Base-by-base conservation (phyloP, 2,113 vertebrate species). In the Parus major region DNA sequence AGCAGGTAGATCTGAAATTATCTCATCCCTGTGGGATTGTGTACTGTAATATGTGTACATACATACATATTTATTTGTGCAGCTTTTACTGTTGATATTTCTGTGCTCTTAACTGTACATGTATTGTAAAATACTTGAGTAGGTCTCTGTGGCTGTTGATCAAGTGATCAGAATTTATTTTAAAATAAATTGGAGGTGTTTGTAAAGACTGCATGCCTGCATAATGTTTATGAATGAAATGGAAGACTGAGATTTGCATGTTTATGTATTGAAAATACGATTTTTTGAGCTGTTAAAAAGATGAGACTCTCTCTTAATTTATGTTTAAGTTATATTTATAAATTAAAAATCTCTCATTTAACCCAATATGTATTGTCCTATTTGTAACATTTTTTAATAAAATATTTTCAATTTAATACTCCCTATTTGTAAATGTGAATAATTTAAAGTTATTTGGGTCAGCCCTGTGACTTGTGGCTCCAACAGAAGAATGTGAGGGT, bases 21-120 rank as follows among this genome's bases (percentile, higher is more conserved):
- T 71, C 50, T 97, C 79, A 97, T 97, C 96, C 96, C 96, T 66
- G 89, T 97, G 97, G 96, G 96, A 97, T 95, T 96, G 60, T 65
- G 93, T 10, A 82, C 87, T 87, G 87, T 92, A 92, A 90, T 90
- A 85, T 73, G 80, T 66, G 31, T 86, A 42, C 87, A 71, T 82
- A 57, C 29, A 33, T 83, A 88, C 14, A 31, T 94, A 84, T 76
- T 93, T 93, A 82, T 93, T 87, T 86, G 39, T 81, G 28, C 11
- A 60, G 3, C 23, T 94, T 90, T 70, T 68, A 91, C 72, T 85
- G 35, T 81, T 41, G 83, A 17, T 87, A 68, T 72, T 93, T 91
- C 73, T 91, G 36, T 91, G 49, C 72, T 86, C 29, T 75, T 70
- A 68, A 83, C 36, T 70, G 77, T 63, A 81, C 49, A 31, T 71